Conservation (phyloP, 2,888 invertebrate genomes). For the Zaprionus bogoriensis region DNA sequence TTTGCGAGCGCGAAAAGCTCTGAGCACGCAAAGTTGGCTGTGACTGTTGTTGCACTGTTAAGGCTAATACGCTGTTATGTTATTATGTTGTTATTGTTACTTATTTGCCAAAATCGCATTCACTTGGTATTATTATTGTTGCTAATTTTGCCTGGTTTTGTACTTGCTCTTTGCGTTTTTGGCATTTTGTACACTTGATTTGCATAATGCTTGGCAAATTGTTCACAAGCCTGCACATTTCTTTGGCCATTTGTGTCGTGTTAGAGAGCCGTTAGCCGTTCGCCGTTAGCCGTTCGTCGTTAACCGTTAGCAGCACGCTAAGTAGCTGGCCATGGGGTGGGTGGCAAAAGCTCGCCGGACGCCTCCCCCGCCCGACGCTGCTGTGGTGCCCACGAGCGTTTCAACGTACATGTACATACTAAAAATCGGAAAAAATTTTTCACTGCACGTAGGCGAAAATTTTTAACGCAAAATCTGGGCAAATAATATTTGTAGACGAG, state of each 20-base stretch:
- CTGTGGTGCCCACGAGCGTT: constrained; percentile 65
- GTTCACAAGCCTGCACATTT: constrained; percentile 47
- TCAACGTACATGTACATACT: constrained; percentile 81
- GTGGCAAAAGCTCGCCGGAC: constrained; percentile 62
- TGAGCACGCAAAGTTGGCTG: constrained; percentile 56
- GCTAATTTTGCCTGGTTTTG: constrained; percentile 37
- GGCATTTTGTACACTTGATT: constrained; percentile 63
- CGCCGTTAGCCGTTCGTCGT: neutral
- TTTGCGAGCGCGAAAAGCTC: constrained; percentile 44
- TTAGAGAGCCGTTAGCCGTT: constrained; percentile 26
- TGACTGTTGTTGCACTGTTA: constrained; percentile 56
- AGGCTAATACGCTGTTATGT: constrained; percentile 7
- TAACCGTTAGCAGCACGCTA: constrained; percentile 44
- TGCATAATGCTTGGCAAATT: constrained; percentile 51
- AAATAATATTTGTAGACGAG: constrained; percentile 4
- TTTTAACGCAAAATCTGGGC: constrained; percentile 28
- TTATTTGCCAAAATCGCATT: constrained; percentile 24
- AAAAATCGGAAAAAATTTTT: constrained; percentile 78
- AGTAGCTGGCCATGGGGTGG: constrained; percentile 27
- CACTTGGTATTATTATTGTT: constrained; percentile 30
- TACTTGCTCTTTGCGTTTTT: constrained; percentile 49
- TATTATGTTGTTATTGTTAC: constrained; percentile 19
- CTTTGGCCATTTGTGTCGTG: constrained; percentile 47
- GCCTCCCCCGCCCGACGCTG: constrained; percentile 62
- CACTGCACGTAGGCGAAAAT: constrained; percentile 67